Percentiles rank a stretch among this genome's conserved stretches.
Evolutionary conservation across 2,888 invertebrate genomes (phyloP).

Genomic region (Latrodectus hesperus): DNA sequence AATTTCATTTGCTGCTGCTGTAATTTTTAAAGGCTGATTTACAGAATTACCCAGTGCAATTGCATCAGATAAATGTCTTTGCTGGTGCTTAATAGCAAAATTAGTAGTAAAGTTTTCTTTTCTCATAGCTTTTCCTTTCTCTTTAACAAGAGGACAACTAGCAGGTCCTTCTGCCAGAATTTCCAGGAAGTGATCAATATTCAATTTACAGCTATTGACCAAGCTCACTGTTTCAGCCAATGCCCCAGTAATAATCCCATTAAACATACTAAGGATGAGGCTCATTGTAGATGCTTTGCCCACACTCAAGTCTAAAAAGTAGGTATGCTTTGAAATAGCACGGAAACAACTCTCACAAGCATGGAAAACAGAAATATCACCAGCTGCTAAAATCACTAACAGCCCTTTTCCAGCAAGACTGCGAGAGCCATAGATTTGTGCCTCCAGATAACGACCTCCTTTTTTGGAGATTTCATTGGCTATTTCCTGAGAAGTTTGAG

Average conservation of each 20-base stretch:
- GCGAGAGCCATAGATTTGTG: constrained; percentile 91
- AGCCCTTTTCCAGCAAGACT: constrained; percentile 83
- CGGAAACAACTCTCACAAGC: constrained; percentile 96
- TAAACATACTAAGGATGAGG: constrained; percentile 90
- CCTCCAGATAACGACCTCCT: constrained; percentile 94
- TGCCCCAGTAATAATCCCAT: constrained; percentile 92
- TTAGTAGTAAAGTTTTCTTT: constrained; percentile 88
- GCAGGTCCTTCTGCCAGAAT: constrained; percentile 89
- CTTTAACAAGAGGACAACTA: constrained; percentile 86
- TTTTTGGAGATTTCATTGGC: constrained; percentile 80
- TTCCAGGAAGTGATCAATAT: constrained; percentile 90
- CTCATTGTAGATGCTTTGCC: constrained; percentile 97
- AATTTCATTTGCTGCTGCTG: too few relatives aligned
- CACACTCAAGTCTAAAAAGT: constrained; percentile 91
- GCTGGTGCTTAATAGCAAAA: constrained; percentile 93
- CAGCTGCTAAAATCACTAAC: constrained; percentile 91
- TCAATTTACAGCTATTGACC: constrained; percentile 92
- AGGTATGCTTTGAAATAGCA: constrained; percentile 95
- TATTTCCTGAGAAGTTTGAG: constrained; percentile 93
- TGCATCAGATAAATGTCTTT: constrained; percentile 93
- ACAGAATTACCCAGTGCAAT: constrained; percentile 85
- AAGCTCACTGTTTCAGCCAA: constrained; percentile 94
- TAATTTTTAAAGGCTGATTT: too few relatives aligned
- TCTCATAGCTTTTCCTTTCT: constrained; percentile 92
- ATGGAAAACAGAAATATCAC: constrained; percentile 90